Percentiles rank a stretch among this genome's conserved stretches.
Conservation (phyloP, 2,113 vertebrate species). For the Ageneiosus marmoratus region DNA sequence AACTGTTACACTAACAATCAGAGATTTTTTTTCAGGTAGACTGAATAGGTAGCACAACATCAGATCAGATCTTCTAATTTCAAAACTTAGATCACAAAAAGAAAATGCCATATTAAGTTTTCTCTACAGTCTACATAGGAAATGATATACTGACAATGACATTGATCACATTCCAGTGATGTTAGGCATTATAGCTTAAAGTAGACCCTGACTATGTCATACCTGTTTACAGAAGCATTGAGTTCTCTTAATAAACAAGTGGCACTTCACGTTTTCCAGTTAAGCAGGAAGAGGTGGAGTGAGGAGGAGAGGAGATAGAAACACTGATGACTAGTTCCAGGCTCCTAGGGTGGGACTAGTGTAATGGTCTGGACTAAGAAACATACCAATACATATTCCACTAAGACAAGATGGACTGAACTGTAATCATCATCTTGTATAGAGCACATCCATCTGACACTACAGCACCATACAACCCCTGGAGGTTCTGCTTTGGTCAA, state of each 20-base stretch:
- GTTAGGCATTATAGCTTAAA: not conserved
- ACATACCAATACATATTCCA: not conserved
- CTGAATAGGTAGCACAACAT: not conserved
- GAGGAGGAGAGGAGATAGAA: not conserved
- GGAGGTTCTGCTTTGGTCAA: not conserved
- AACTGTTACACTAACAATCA: too few species aligned
- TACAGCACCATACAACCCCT: not conserved
- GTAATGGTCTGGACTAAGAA: conserved; percentile 5
- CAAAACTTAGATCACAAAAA: not conserved
- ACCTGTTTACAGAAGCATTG: not conserved
- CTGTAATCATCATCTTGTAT: not conserved
- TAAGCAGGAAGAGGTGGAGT: not conserved
- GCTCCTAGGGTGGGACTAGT: not conserved
- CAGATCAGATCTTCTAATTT: not conserved
- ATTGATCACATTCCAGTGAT: not conserved
- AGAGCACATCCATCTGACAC: not conserved
- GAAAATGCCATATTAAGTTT: not conserved
- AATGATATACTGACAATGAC: too few species aligned
- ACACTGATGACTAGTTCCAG: not conserved
- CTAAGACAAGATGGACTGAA: not conserved
- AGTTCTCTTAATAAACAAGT: not conserved
- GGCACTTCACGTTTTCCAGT: not conserved
- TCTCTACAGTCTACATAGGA: not conserved
- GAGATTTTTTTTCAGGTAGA: not conserved
- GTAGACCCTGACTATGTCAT: not conserved